Base-by-base conservation (phyloP, 35 echinoderm and acorn worm species). In the Nesometra sesokonis region DNA sequence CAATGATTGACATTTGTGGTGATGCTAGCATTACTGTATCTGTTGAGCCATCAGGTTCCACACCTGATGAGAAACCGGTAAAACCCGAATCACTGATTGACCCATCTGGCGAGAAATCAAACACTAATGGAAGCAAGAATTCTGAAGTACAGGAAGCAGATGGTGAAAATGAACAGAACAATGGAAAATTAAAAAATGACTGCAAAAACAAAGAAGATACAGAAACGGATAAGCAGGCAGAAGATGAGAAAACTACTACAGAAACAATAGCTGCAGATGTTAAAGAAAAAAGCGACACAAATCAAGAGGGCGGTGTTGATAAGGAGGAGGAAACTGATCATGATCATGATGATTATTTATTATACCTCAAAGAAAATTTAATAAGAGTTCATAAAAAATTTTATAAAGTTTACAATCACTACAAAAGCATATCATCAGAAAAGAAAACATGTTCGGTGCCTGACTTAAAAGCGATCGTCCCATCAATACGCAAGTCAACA, bases 291-390 rank as follows among this genome's bases (percentile, higher is more conserved):
- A 77, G 79, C 83, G 5, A 34, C 13, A 83, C 11, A 82, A 47
- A 78, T 32, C 77, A 88, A 82, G 86, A 82, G 29, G 83, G 78
- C 32, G 33, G 77, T 30, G 30, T 57, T 76, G 37, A 79, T 11
- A 33, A 80, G 1, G 87, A 89, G 27, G 81, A 89, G 76, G 79
- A 88, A 19, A 81, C 37, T 34, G 32, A 29, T 85, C 0, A 94
- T 11, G 93, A 92, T 36, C 36, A 78, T 57, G 96, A 94, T 82
- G 96, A 99, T 81, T 99, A 99, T 33, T 87, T 99, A 15, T 36
- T 94, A 0, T 92, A 94, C 82, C 82, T 99, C 11, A 93, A 86
- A 84, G 96, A 99, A 35, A 92, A 88, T 52, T 79, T 94, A 5
- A 34, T 36, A 29, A 86, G 79, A 46, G 90, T 94, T 79, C 96